These are phyloP conservation scores for Stenchaetothrips biformis DNA, from an alignment of 2,888 invertebrate genomes.

Conservation along the genomic window DNA sequence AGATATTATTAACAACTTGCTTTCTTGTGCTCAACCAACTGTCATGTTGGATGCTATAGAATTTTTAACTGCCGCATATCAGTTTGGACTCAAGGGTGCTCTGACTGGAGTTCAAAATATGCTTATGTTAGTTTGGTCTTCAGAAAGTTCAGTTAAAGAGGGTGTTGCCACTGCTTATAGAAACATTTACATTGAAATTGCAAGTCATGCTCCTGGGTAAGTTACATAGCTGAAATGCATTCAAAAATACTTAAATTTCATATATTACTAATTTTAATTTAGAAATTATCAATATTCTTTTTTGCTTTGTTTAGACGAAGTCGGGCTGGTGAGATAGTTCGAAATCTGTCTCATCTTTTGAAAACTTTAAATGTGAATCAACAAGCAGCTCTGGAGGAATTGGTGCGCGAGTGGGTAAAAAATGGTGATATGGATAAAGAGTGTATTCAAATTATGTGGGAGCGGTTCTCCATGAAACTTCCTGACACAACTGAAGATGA, in stretches of 20 bases:
- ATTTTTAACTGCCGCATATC: conserved; percentile 75
- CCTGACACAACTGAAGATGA: conserved; percentile 65
- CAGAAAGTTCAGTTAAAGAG: conserved; percentile 65
- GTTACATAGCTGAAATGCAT: neutral
- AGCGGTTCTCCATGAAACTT: conserved; percentile 70
- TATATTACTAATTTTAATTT: too few species aligned
- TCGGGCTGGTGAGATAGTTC: conserved; percentile 49
- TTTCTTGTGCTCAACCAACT: conserved; percentile 65
- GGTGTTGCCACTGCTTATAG: conserved; percentile 74
- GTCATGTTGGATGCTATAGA: conserved; percentile 87
- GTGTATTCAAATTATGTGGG: conserved; percentile 70
- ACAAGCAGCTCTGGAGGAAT: conserved; percentile 56
- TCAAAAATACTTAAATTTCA: too few species aligned
- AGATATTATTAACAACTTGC: conserved; percentile 64
- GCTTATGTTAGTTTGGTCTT: conserved; percentile 72
- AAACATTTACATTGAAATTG: conserved; percentile 59
- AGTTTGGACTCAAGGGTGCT: conserved; percentile 71
- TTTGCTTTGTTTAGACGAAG: conserved; percentile 12
- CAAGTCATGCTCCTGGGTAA: conserved; percentile 43
- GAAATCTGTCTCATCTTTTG: conserved; percentile 55
- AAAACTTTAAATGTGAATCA: conserved; percentile 55
- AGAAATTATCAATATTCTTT: neutral
- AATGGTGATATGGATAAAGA: conserved; percentile 54
- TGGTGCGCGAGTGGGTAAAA: conserved; percentile 59
- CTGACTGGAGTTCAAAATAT: conserved; percentile 68